Conservation (phyloP, 2,888 invertebrate species). For the Chrysopilus asiliformis region DNA sequence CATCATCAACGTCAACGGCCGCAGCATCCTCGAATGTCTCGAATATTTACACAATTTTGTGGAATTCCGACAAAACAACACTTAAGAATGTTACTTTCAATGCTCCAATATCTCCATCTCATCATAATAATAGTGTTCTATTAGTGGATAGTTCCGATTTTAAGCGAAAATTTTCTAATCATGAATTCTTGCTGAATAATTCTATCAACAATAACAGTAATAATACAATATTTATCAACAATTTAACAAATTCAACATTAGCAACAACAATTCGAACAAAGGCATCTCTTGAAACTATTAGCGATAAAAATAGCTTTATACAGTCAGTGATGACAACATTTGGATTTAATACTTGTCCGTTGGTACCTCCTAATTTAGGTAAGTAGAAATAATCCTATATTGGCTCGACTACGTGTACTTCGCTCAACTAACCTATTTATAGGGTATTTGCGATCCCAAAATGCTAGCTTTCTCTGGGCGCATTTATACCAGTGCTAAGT, state of each 20-base stretch:
- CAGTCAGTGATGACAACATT: conserved; percentile 14
- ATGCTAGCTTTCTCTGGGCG: too few relatives aligned
- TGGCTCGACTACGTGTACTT: not conserved
- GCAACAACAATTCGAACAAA: not conserved
- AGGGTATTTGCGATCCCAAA: too few relatives aligned
- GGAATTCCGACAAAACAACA: conserved; percentile 11
- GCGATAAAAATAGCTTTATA: conserved; percentile 6
- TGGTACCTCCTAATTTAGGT: conserved; percentile 51
- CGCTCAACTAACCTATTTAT: conserved; percentile 3
- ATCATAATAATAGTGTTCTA: conserved; percentile 10
- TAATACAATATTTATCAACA: too few relatives aligned
- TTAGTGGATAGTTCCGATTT: conserved; percentile 13
- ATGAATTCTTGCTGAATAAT: too few relatives aligned
- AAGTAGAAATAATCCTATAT: conserved; percentile 27
- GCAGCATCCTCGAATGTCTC: conserved; percentile 2
- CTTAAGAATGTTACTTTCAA: conserved; percentile 11
- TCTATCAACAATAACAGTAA: too few relatives aligned
- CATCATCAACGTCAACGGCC: conserved; percentile 6
- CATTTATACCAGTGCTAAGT: too few relatives aligned
- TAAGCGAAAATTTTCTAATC: conserved; percentile 11
- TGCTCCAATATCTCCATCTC: conserved; percentile 8
- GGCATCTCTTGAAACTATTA: not conserved
- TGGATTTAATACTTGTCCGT: conserved; percentile 38
- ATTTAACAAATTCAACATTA: not conserved
- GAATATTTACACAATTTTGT: conserved; percentile 10